Conservation (phyloP, 2,888 invertebrate genomes). For the Mesorhabditis spiculigera region DNA sequence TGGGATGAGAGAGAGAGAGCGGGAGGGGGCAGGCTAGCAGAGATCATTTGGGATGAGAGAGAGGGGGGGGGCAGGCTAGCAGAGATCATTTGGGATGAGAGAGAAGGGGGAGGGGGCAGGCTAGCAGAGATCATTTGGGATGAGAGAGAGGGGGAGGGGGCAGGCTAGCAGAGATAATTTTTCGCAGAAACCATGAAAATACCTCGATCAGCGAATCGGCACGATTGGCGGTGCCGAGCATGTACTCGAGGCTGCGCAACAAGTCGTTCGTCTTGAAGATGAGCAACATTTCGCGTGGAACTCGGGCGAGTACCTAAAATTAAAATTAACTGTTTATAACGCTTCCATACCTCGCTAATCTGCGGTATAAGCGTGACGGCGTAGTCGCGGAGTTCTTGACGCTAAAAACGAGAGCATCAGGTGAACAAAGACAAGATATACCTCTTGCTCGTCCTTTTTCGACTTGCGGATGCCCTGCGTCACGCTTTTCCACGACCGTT, state of each 20-base stretch:
- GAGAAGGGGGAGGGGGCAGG: too few species aligned
- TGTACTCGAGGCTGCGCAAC: slow-evolving; percentile 47
- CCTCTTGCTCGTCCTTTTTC: slow-evolving; percentile 30
- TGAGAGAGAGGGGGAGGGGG: too few species aligned
- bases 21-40: too few species aligned
- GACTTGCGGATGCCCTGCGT: slow-evolving; percentile 76
- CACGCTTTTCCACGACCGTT: slow-evolving; percentile 82
- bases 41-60: too few species aligned
- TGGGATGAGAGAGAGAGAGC: too few species aligned
- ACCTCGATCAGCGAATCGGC: slow-evolving; percentile 47
- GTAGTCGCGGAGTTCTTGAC: slow-evolving; percentile 39
- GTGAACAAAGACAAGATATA: neutral
- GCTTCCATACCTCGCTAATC: slow-evolving; percentile 47
- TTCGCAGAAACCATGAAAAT: neutral
- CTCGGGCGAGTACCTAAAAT: slow-evolving; percentile 75
- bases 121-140: neutral
- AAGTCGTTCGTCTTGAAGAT: slow-evolving; percentile 94
- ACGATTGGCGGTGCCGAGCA: slow-evolving; percentile 36
- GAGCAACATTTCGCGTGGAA: slow-evolving; percentile 89
- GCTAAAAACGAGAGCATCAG: slow-evolving; percentile 10
- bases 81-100: too few species aligned
- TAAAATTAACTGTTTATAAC: too few species aligned
- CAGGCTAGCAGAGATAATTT: too few species aligned
- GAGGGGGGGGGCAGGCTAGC: too few species aligned
- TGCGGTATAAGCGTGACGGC: slow-evolving; percentile 52